These are phyloP conservation scores for Lithophane semibrunnea DNA, from an alignment of 2,888 invertebrate species.

Conservation along the genomic window DNA sequence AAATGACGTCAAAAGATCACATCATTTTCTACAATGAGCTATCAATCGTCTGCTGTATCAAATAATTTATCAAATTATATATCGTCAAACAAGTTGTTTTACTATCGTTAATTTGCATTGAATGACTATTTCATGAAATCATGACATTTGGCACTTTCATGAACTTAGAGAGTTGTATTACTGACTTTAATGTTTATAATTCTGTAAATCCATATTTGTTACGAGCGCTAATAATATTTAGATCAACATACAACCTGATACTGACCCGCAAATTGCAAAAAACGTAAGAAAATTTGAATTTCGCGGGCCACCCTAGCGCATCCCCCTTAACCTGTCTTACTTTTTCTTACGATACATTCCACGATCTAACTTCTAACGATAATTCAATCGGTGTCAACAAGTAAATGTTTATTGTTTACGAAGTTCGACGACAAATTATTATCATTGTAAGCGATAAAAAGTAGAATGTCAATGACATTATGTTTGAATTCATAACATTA, in stretches of 20 bases:
- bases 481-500: conserved; percentile 49
- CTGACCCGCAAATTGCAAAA: too few relatives aligned
- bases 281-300: too few relatives aligned
- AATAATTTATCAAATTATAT: conserved; percentile 1
- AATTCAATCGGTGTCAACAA: conserved; percentile 20
- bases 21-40: neutral
- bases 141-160: too few relatives aligned
- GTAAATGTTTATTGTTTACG: conserved; percentile 39
- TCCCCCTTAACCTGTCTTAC: neutral
- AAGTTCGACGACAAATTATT: conserved; percentile 29
- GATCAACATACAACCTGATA: too few relatives aligned
- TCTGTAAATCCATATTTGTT: too few relatives aligned
- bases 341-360: conserved; percentile 5
- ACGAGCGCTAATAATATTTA: too few relatives aligned
- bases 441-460: conserved; percentile 36
- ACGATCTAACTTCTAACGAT: conserved; percentile 7
- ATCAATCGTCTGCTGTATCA: neutral
- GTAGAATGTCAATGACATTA: conserved; percentile 38
- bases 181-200: too few relatives aligned
- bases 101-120: neutral
- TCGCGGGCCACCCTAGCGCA: too few relatives aligned
- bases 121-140: too few relatives aligned
- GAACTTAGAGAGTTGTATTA: too few relatives aligned
- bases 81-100: conserved; percentile 4
- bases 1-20: too few relatives aligned